These are phyloP conservation scores for Rattus rattus DNA, from an alignment of 2,113 vertebrate genomes.

Conservation along the genomic window DNA sequence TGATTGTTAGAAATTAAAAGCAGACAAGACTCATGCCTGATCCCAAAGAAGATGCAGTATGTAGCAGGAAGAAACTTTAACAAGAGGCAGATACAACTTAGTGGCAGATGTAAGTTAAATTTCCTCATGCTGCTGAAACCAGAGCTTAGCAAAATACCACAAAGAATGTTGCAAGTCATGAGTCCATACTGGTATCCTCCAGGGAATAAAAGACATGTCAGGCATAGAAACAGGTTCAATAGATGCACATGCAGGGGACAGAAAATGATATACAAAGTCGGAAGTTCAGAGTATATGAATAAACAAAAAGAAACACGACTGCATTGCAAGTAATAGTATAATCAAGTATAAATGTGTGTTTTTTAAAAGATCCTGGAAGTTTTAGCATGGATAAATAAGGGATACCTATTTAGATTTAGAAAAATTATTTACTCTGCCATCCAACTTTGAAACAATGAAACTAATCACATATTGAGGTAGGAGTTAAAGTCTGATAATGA, in stretches of 20 bases:
- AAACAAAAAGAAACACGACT: neutral
- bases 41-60: neutral
- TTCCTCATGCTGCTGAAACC: neutral
- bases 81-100: neutral
- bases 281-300: neutral
- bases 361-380: neutral
- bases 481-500: neutral
- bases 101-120: neutral
- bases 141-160: neutral
- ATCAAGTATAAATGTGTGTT: neutral
- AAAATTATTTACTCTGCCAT: neutral
- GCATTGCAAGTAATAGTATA: neutral
- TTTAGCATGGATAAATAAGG: neutral
- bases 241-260: neutral
- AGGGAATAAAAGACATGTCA: neutral
- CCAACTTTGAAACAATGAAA: neutral
- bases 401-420: neutral
- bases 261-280: rapidly evolving
- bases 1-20: conserved; percentile 27
- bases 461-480: neutral
- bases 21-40: neutral
- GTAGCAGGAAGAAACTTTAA: neutral
- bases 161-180: neutral
- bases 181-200: neutral
- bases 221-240: neutral